These are phyloP conservation scores for Corvus cornix DNA, from an alignment of 2,113 vertebrate genomes.

Conservation along the genomic window DNA sequence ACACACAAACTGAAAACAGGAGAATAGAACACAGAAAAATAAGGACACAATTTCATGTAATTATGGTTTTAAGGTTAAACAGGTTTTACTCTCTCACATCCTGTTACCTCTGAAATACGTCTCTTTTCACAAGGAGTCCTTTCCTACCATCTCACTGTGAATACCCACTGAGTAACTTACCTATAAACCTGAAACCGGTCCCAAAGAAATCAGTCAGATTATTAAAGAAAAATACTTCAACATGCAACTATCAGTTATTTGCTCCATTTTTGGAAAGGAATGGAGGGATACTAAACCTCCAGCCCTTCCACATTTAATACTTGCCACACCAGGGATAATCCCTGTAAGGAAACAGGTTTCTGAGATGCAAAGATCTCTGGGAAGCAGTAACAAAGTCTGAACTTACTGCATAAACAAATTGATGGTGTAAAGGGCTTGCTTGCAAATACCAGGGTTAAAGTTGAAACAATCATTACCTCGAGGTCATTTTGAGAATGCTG, in stretches of 20 bases:
- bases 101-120: background rate
- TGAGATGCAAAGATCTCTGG: conserved; percentile 42
- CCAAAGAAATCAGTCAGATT: background rate
- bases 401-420: conserved; percentile 55
- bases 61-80: background rate
- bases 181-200: background rate
- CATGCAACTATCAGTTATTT: background rate
- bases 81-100: background rate
- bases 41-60: background rate
- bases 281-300: background rate
- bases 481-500: conserved; percentile 6
- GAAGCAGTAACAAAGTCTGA: conserved; percentile 55
- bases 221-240: background rate
- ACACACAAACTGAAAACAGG: background rate
- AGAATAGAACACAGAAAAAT: background rate
- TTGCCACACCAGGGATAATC: background rate
- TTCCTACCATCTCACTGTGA: background rate
- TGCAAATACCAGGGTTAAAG: conserved; percentile 49
- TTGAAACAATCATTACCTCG: conserved; percentile 46
- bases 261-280: background rate
- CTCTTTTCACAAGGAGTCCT: background rate
- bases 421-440: conserved; percentile 51
- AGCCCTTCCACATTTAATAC: background rate
- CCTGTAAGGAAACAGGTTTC: background rate
- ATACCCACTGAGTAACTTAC: background rate